phyloP scores from a whole-genome alignment of 2,888 invertebrate species.

The Campoplex nolae region DNA sequence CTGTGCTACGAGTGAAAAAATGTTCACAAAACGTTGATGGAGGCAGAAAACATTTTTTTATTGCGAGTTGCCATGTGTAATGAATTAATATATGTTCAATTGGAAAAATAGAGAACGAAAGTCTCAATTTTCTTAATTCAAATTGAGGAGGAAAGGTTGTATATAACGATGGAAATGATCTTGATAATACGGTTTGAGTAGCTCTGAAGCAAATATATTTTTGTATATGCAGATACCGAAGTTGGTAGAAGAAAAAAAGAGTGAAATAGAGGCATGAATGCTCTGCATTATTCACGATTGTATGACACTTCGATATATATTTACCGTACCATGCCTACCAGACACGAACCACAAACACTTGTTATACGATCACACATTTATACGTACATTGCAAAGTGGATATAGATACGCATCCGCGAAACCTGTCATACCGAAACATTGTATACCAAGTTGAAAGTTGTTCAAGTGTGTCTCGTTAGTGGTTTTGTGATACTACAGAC shows the following conservation, averaged over 20 bases:
- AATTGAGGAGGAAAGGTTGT: neutral
- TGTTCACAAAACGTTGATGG: neutral
- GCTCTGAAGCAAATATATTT: neutral
- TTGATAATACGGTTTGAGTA: neutral
- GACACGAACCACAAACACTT: constrained; percentile 3
- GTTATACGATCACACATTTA: neutral
- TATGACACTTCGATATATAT: constrained; percentile 53
- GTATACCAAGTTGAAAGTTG: constrained; percentile 21
- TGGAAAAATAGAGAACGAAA: too few species aligned
- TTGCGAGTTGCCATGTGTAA: neutral
- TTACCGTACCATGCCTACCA: neutral
- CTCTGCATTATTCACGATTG: constrained; percentile 57
- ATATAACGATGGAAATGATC: neutral
- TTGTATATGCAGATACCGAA: neutral
- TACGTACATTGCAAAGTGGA: neutral
- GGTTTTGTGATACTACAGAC: neutral
- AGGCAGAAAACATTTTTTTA: constrained; percentile 6
- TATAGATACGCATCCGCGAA: neutral
- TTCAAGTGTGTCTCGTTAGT: constrained; percentile 23
- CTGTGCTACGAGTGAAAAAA: neutral
- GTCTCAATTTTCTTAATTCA: neutral
- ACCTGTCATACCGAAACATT: neutral
- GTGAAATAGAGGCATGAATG: constrained; percentile 35
- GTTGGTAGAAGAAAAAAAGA: constrained; percentile 11
- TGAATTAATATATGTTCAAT: too few species aligned